phyloP scores from a whole-genome alignment of 2,113 vertebrate genomes.

The Hylia prasina region DNA sequence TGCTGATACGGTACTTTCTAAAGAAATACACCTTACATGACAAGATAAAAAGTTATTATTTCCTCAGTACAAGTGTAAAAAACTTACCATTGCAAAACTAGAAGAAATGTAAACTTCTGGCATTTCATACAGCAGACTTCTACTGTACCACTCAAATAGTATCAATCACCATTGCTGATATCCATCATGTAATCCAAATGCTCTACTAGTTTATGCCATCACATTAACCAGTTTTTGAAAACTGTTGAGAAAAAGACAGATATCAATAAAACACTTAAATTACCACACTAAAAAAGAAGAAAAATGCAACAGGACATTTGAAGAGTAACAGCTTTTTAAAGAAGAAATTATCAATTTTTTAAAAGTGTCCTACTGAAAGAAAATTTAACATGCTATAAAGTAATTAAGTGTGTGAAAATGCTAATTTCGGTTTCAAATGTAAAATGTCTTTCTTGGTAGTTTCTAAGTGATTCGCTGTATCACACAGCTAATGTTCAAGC shows the following conservation, averaged over 20 bases:
- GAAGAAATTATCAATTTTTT: not conserved
- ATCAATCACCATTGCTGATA: constrained; percentile 54
- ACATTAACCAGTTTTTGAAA: constrained; percentile 57
- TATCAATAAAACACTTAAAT: constrained; percentile 4
- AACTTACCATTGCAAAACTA: constrained; percentile 67
- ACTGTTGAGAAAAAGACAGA: constrained; percentile 70
- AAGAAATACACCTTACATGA: not conserved
- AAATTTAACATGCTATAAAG: not conserved
- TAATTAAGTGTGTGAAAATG: not conserved
- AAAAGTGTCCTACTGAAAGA: not conserved
- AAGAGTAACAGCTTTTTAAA: not conserved
- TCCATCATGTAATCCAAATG: constrained; percentile 58
- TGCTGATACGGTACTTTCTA: not conserved
- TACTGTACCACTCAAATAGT: constrained; percentile 3
- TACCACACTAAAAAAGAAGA: not conserved
- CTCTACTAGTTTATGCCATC: constrained; percentile 51
- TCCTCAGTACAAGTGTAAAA: not conserved
- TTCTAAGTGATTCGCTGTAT: not conserved
- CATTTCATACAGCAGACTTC: constrained; percentile 36
- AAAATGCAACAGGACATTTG: not conserved
- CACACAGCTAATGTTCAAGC: not conserved
- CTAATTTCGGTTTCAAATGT: not conserved
- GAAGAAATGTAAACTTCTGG: constrained; percentile 11
- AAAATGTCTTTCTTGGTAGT: not conserved
- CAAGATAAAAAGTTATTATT: not conserved